Evolutionary conservation across 2,888 invertebrate genomes (phyloP).

Genomic region (Sinohyriopsis cumingii): DNA sequence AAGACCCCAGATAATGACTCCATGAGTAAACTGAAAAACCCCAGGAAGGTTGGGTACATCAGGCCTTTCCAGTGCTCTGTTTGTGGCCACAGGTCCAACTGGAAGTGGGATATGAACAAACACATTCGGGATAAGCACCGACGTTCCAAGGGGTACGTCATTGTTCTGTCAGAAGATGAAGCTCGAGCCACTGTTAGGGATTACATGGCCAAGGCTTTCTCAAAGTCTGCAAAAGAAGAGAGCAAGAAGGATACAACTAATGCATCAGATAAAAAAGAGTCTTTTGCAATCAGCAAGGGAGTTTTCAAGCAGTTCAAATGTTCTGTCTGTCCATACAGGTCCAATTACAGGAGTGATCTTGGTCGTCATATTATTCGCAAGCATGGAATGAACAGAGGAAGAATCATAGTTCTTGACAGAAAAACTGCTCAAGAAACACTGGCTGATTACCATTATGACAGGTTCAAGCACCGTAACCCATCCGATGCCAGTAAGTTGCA

Average conservation of each 20-base stretch:
- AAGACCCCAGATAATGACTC: too few species aligned
- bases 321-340: constrained; percentile 91
- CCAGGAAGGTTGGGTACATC: constrained; percentile 58
- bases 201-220: constrained; percentile 30
- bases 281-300: constrained; percentile 9
- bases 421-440: constrained; percentile 56
- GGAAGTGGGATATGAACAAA: constrained; percentile 98
- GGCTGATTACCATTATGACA: constrained; percentile 47
- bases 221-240: not conserved
- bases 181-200: constrained; percentile 61
- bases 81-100: constrained; percentile 94
- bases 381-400: constrained; percentile 50
- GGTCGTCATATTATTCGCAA: constrained; percentile 89
- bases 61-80: constrained; percentile 93
- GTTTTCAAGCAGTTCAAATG: constrained; percentile 81
- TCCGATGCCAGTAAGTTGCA: constrained; percentile 1
- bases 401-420: constrained; percentile 50
- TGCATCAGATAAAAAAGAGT: constrained; percentile 4
- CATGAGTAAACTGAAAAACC: constrained; percentile 8
- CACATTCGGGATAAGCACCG: constrained; percentile 79
- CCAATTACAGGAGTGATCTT: constrained; percentile 98
- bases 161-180: constrained; percentile 63
- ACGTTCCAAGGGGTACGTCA: constrained; percentile 45
- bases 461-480: constrained; percentile 11
- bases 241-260: not conserved